These are phyloP conservation scores for Teinopalpus imperialis DNA, from an alignment of 2,888 invertebrate species.

Conservation along the genomic window DNA sequence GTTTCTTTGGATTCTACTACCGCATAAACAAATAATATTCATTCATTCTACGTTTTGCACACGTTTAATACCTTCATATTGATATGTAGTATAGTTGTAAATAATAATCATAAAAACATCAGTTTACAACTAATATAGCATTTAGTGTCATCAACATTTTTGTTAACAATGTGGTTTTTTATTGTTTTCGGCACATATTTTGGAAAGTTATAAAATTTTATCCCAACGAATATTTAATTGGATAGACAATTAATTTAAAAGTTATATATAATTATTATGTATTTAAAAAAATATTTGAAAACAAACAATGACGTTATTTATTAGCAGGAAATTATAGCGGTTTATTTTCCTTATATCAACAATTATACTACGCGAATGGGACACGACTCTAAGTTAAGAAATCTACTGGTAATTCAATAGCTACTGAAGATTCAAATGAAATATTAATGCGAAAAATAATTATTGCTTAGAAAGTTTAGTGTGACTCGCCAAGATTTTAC, in stretches of 20 bases:
- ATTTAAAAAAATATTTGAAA: neutral
- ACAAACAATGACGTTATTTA: neutral
- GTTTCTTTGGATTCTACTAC: slow-evolving; percentile 15
- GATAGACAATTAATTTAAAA: slow-evolving; percentile 4
- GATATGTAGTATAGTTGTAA: neutral
- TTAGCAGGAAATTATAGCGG: slow-evolving; percentile 8
- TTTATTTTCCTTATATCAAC: slow-evolving; percentile 12
- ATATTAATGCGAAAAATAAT: slow-evolving; percentile 80
- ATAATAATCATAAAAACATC: slow-evolving; percentile 1
- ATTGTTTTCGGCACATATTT: neutral
- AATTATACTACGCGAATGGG: slow-evolving; percentile 28
- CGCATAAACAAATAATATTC: slow-evolving; percentile 25
- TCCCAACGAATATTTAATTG: slow-evolving; percentile 4
- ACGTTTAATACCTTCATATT: neutral
- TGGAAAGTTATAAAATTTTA: neutral
- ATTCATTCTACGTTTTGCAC: slow-evolving; percentile 16
- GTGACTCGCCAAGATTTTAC: slow-evolving; percentile 69
- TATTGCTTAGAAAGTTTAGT: slow-evolving; percentile 80
- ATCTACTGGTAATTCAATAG: slow-evolving; percentile 47
- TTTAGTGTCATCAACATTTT: neutral
- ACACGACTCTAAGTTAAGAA: slow-evolving; percentile 35
- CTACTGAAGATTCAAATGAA: slow-evolving; percentile 66
- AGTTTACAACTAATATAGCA: neutral
- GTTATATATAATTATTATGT: neutral
- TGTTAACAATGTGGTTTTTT: slow-evolving; percentile 9